Conservation (phyloP, 2,888 invertebrate species). For the Torymus auratus region DNA sequence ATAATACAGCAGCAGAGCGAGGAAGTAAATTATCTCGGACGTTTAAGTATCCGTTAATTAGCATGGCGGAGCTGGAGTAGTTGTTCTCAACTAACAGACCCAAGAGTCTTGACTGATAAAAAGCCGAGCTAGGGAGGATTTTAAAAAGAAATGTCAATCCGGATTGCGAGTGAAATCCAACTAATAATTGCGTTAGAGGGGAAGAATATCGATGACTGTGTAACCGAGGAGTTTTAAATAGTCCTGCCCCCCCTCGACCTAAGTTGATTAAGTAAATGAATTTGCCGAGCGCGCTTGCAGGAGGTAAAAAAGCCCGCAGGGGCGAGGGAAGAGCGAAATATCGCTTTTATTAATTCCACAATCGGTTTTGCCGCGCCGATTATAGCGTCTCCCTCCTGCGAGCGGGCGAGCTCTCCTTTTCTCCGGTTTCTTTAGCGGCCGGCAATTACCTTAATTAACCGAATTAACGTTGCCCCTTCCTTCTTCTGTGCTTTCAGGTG, state of each 20-base stretch:
- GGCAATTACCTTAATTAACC: conserved; percentile 68
- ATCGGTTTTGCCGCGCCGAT: conserved; percentile 58
- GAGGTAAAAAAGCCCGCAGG: background rate
- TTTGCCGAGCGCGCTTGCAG: conserved; percentile 5
- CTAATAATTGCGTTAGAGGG: background rate
- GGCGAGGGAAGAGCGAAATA: conserved; percentile 33
- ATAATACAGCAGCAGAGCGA: too few species aligned
- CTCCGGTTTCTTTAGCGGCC: conserved; percentile 29
- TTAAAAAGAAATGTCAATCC: too few species aligned
- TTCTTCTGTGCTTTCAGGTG: conserved; percentile 84
- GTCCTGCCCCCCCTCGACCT: background rate
- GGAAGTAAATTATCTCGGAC: conserved; percentile 6
- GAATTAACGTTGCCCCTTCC: conserved; percentile 73
- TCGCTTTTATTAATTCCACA: conserved; percentile 63
- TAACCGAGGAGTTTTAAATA: conserved; percentile 3
- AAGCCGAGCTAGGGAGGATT: too few species aligned
- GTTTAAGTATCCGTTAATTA: conserved; percentile 30
- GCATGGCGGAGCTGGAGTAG: background rate
- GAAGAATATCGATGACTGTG: conserved; percentile 18
- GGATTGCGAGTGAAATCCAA: too few species aligned
- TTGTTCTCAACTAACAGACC: background rate
- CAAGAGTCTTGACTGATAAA: too few species aligned
- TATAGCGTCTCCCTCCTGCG: conserved; percentile 10
- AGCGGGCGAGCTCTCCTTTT: conserved; percentile 45
- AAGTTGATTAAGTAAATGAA: conserved; percentile 37